Evolutionary conservation across 2,113 vertebrate genomes (phyloP).

Genomic region (Anthoscopus minutus): DNA sequence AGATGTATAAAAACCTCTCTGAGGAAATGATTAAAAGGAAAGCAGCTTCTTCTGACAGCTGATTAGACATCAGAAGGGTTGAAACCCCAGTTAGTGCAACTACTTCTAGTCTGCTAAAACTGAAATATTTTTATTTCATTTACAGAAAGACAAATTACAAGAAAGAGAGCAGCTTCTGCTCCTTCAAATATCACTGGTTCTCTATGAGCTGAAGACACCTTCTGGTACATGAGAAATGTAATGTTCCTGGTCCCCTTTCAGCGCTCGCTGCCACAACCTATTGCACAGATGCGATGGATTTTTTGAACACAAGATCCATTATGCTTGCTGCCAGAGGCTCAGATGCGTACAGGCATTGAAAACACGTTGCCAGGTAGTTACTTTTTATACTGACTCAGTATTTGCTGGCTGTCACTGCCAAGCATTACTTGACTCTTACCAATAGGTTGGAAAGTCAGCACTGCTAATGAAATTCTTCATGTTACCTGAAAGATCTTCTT

Average conservation of each 20-base stretch:
- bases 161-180: not conserved
- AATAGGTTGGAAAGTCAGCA: not conserved
- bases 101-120: not conserved
- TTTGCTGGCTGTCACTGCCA: not conserved
- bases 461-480: not conserved
- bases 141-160: not conserved
- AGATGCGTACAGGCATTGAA: not conserved
- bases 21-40: not conserved
- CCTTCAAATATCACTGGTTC: not conserved
- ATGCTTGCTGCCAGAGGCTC: constrained; percentile 20
- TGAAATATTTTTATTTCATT: not conserved
- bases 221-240: not conserved
- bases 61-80: not conserved
- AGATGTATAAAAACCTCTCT: not conserved
- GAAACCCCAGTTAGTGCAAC: not conserved
- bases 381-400: not conserved
- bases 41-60: not conserved
- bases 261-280: not conserved
- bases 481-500: not conserved
- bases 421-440: not conserved
- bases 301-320: constrained; percentile 23
- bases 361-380: constrained; percentile 38
- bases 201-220: not conserved
- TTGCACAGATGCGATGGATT: constrained; percentile 6
- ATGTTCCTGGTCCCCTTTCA: not conserved